phyloP scores from a whole-genome alignment of 2,113 vertebrate genomes.

The Nyctibius bracteatus region DNA sequence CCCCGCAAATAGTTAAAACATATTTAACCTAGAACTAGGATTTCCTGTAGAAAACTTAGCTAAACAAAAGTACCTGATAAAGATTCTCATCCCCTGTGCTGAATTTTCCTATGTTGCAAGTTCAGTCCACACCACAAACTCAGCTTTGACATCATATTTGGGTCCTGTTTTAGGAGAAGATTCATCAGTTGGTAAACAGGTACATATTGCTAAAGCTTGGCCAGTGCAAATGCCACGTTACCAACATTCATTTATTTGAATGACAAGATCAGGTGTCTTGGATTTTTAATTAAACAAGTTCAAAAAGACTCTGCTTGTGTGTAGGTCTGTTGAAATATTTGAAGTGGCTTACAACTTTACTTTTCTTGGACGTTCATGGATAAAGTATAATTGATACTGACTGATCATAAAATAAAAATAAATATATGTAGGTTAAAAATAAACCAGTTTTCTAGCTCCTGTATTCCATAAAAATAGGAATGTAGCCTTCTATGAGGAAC shows the following conservation, averaged over 20 bases:
- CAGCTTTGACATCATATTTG: background rate
- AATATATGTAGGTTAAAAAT: background rate
- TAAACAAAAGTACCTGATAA: background rate
- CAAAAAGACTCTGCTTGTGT: background rate
- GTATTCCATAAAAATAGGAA: background rate
- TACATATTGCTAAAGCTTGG: background rate
- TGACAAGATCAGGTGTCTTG: background rate
- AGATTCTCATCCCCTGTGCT: background rate
- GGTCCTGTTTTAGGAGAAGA: background rate
- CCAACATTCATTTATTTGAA: background rate
- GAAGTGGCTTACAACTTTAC: background rate
- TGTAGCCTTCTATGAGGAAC: background rate
- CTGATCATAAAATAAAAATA: slow-evolving; percentile 11
- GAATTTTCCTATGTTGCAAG: background rate
- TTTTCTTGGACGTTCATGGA: background rate
- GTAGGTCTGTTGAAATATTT: background rate
- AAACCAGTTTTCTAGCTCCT: background rate
- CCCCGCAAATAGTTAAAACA: background rate
- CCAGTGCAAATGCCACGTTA: background rate
- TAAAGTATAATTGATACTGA: background rate
- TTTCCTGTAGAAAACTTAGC: background rate
- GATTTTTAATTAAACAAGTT: background rate
- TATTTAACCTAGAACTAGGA: background rate
- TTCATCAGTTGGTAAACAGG: background rate
- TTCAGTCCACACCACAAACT: background rate